Evolutionary conservation across 2,797 vertebrate genomes (phyloP).

Genomic region (Lutjanus argentimaculatus): DNA sequence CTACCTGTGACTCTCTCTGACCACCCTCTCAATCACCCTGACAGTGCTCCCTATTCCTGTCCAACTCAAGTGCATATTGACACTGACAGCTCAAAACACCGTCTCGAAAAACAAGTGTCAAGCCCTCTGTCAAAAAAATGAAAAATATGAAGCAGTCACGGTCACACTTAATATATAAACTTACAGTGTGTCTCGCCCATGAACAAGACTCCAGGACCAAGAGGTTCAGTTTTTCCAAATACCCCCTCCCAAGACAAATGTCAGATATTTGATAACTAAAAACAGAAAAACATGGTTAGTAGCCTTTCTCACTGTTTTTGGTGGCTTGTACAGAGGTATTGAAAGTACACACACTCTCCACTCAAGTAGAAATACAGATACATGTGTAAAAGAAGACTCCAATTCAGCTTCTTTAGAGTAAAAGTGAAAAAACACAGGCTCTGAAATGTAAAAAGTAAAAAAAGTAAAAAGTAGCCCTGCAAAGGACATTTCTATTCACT

Average conservation of each 20-base stretch:
- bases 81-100: conserved; percentile 58
- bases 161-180: conserved; percentile 13
- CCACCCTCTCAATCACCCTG: conserved; percentile 52
- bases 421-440: too few relatives aligned
- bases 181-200: neutral
- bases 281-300: too few relatives aligned
- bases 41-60: conserved; percentile 24
- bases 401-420: too few relatives aligned
- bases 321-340: too few relatives aligned
- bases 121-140: conserved; percentile 44
- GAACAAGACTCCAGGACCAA: neutral
- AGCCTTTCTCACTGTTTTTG: too few relatives aligned
- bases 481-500: too few relatives aligned
- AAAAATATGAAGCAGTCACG: conserved; percentile 38
- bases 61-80: conserved; percentile 27
- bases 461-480: too few relatives aligned
- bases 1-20: conserved; percentile 6
- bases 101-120: conserved; percentile 57
- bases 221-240: neutral
- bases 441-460: too few relatives aligned
- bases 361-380: too few relatives aligned
- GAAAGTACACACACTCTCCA: too few relatives aligned
- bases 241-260: neutral
- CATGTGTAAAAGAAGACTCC: too few relatives aligned
- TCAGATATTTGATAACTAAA: conserved; percentile 1